Evolutionary conservation across 2,888 invertebrate species (phyloP), one percentile per base, ranked within the genome.

Genomic region (Galerucella pusilla): DNA sequence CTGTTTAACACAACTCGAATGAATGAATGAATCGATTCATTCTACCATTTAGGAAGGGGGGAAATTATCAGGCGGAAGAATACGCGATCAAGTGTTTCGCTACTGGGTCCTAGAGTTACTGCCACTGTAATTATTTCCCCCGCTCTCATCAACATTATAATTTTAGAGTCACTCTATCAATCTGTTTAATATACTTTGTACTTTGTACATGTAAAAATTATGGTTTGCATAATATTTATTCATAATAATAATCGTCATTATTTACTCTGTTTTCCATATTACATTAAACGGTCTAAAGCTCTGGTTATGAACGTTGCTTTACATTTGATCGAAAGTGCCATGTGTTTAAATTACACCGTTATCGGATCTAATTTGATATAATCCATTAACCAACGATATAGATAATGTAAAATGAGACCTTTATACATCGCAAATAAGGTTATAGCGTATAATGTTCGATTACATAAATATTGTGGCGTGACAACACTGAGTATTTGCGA

Each of bases 281-380:
- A 14, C 12, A 35, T 35, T 35, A 35, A 35, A 57, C 10, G 16
- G 9, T 16, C 20, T 57, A 20, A 20, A 57, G 5, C 10, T 57
- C 1, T 16, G 7, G 9, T 16, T 57, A 20, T 6, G 14, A 14
- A 14, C 14, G 6, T n/a, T 52, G 52, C 52, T 14, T 52, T 14
- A 52, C n/a, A 52, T 52, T 6, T 57, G 4, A 35, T 9, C 20
- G 20, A 20, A 57, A 46, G 45, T 45, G 63, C 28, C 63, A 64
- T 70, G 63, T 54, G 60, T 63, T 70, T 63, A 70, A 70, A 70
- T 70, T 70, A 52, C 46, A 70, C 63, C 52, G 61, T 69, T 69
- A 69, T 70, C 70, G 25, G 70, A 52, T 70, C 63, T 42, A 49
- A 61, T 52, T 63, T 61, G 63, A 63, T 70, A 70, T 70, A 52